A percentile compares a stretch with the other conserved stretches of the same genome.
phyloP scores from a whole-genome alignment of 2,113 vertebrate genomes.

The Sarotherodon lohbergeri region DNA sequence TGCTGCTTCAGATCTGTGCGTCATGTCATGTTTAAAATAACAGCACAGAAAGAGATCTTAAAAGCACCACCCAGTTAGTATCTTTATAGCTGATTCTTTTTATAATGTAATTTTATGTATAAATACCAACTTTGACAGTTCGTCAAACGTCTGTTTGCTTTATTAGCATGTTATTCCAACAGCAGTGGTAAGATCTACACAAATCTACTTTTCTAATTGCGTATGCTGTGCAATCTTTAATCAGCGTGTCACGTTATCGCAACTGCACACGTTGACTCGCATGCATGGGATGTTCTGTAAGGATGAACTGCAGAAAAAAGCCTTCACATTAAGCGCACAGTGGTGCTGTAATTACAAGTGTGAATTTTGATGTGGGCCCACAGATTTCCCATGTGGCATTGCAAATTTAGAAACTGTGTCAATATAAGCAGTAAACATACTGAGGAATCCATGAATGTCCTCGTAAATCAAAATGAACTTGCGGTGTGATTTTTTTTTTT shows the following conservation, averaged over 20 bases:
- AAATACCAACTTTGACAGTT: background rate
- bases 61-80: background rate
- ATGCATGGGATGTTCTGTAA: background rate
- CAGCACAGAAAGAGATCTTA: background rate
- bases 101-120: background rate
- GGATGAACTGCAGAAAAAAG: background rate
- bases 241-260: background rate
- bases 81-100: background rate
- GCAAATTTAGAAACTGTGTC: slow-evolving; percentile 33
- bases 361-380: background rate
- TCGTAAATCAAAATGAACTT: background rate
- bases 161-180: background rate
- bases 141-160: accelerated
- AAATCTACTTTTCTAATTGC: background rate
- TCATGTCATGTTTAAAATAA: background rate
- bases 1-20: background rate
- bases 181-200: background rate
- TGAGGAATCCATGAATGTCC: background rate
- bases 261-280: background rate
- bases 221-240: background rate
- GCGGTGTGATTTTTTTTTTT: background rate
- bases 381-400: background rate
- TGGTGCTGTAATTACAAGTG: background rate
- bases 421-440: background rate
- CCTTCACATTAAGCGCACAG: background rate